Conservation (phyloP, 92 coral and sea anemone species). For the Heteractis magnifica region DNA sequence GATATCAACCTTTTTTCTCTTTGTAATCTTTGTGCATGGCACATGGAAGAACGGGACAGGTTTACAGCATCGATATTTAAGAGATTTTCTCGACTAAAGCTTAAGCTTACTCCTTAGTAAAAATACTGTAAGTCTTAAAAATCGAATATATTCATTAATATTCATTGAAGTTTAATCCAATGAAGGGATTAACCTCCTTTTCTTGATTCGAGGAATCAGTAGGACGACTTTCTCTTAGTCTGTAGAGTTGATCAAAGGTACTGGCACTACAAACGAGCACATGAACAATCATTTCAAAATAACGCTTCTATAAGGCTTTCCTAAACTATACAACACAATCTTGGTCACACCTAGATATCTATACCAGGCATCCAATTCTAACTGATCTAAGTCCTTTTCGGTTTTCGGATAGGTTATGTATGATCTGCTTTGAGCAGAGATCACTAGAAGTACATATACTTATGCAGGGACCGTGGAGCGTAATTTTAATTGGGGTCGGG, state of each 20-base stretch:
- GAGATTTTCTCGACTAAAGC: not conserved
- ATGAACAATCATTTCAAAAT: not conserved
- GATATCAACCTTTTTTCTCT: not conserved
- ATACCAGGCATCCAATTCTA: not conserved
- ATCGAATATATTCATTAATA: not conserved
- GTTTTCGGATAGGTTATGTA: no score
- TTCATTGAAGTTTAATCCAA: not conserved
- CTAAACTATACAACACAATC: not conserved
- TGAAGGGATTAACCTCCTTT: not conserved
- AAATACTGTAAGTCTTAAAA: not conserved
- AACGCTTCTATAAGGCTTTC: not conserved
- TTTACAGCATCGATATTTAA: not conserved
- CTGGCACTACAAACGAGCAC: not conserved
- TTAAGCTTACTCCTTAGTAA: not conserved
- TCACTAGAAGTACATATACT: no score
- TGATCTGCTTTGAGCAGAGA: no score
- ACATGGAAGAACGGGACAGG: not conserved
- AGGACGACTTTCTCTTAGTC: not conserved
- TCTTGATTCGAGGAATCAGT: not conserved
- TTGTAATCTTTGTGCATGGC: not conserved
- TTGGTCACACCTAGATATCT: not conserved
- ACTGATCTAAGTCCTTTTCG: no score
- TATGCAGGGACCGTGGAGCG: no score
- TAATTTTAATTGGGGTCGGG: no score
- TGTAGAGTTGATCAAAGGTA: not conserved